Conservation (phyloP, 2,888 invertebrate genomes). For the Leucophora obtusa region DNA sequence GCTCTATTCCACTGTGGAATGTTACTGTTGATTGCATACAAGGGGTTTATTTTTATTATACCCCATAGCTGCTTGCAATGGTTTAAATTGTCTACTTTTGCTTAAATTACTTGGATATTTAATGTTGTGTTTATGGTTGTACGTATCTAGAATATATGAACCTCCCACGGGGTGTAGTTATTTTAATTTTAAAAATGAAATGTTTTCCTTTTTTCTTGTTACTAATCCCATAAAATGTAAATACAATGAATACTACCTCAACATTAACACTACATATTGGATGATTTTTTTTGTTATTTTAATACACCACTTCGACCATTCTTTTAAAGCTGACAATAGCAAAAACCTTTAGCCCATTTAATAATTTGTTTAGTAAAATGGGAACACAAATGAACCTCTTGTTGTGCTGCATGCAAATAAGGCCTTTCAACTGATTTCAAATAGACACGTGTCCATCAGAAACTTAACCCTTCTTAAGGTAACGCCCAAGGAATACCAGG, state of each 20-base stretch:
- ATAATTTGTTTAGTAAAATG: slow-evolving; percentile 10
- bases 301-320: slow-evolving; percentile 38
- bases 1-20: neutral
- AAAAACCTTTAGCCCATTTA: slow-evolving; percentile 15
- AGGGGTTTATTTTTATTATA: neutral
- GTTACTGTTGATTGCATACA: neutral
- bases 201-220: neutral
- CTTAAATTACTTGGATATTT: neutral
- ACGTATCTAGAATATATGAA: neutral
- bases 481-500: slow-evolving; percentile 79
- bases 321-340: slow-evolving; percentile 15
- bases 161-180: slow-evolving; percentile 56
- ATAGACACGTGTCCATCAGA: slow-evolving; percentile 78
- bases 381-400: slow-evolving; percentile 1
- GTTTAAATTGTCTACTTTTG: neutral
- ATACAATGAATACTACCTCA: slow-evolving; percentile 49
- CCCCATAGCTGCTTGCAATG: neutral
- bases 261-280: slow-evolving; percentile 59
- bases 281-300: slow-evolving; percentile 42
- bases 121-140: slow-evolving; percentile 13
- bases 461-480: slow-evolving; percentile 79
- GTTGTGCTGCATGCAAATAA: slow-evolving; percentile 15
- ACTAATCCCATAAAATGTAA: slow-evolving; percentile 32
- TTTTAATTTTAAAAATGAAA: neutral
- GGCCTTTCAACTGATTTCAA: slow-evolving; percentile 65